Evolutionary conservation across 1,140 invertebrate species (phyloP), one percentile per base, ranked within the genome.

Genomic region (Parapsyche elsis): DNA sequence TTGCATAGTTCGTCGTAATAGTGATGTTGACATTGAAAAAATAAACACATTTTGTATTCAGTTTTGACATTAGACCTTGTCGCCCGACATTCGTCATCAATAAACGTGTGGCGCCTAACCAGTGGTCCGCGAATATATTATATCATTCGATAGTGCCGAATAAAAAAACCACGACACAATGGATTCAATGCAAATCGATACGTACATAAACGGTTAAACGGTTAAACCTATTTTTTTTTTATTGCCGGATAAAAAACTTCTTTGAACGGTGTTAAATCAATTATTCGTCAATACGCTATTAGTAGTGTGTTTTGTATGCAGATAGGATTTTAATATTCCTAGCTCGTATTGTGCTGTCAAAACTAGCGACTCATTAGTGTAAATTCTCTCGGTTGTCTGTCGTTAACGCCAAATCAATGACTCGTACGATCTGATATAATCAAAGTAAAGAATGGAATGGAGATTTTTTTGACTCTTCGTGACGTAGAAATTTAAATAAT

Each of bases 11-110:
- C 4, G 16, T 16, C 12, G 64, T 67, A 30, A 67, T 67, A 67
- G 24, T 67, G 64, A 67, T 30, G 26, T 67, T 67, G 64, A 67
- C 64, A 30, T 26, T 67, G 64, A 67, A 23, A 67, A 67, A 67
- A 64, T 23, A 64, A 67, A 26, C 9, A 23, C 24, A 14, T 26
- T 67, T 67, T 26, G 64, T 23, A 67, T 12, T 19, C 23, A 67
- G 24, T 30, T 61, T 19, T 9, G 16, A 61, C 57, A 61, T 38
- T 38, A 53, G 49, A 53, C 49, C 49, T 53, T 53, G 49, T 16
- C 16, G 10, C 16, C n/a, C 16, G 49, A 53, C 49, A 53, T 1
- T 14, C 49, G 49, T 38, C 30, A 16, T 53, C 12, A 53, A 53
- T 12, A 16, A 14, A 14, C 10, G 16, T 14, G 64, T 30, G 64